Conservation (phyloP, 2,797 vertebrate species). For the Numenius phaeopus region DNA sequence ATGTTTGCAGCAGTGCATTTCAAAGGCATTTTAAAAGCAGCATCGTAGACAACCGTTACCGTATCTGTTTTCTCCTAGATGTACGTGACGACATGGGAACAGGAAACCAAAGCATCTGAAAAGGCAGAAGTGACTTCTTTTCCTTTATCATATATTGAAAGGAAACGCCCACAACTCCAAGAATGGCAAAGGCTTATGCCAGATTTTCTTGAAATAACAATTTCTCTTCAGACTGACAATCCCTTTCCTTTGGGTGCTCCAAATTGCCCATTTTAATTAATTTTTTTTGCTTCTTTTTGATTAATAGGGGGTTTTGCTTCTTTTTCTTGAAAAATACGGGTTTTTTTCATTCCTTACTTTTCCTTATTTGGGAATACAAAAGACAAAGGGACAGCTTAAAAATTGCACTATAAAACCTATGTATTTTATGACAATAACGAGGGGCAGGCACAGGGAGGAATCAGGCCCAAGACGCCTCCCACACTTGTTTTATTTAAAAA, state of each 20-base stretch:
- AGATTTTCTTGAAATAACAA: not conserved
- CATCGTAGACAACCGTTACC: not conserved
- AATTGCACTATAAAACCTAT: not conserved
- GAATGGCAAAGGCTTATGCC: not conserved
- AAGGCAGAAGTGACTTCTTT: not conserved
- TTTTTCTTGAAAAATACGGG: not conserved
- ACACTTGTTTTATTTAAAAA: not conserved
- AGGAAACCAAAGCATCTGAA: conserved; percentile 30
- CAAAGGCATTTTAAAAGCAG: not conserved
- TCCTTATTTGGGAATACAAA: not conserved
- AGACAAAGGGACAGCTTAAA: not conserved
- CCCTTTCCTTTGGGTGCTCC: not conserved
- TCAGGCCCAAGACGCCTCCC: not conserved
- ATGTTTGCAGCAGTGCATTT: not conserved
- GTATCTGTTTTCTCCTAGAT: conserved; percentile 27
- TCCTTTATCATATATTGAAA: not conserved
- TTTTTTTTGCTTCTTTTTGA: not conserved
- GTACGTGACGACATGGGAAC: not conserved
- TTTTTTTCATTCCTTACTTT: not conserved
- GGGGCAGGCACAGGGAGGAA: not conserved
- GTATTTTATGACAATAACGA: not conserved
- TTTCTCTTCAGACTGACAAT: conserved; percentile 8
- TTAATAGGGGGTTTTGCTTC: not conserved
- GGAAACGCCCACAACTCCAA: not conserved
- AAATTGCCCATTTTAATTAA: not conserved